Conservation (phyloP, 1,140 invertebrate genomes). For the Meloidogyne floridensis region DNA sequence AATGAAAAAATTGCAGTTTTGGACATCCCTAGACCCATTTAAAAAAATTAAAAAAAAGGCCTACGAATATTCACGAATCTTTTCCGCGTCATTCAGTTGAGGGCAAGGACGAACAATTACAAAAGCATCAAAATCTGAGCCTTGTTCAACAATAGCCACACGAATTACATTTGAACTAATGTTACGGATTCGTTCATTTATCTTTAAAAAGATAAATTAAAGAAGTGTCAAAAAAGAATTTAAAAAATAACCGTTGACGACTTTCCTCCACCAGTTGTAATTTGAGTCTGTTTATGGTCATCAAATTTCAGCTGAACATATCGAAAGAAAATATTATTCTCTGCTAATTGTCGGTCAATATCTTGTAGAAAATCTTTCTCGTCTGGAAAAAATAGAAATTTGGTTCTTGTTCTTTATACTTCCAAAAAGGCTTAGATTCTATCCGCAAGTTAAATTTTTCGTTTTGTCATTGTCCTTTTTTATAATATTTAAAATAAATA, state of each 20-base stretch:
- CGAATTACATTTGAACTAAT: conserved; percentile 19
- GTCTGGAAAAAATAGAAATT: not conserved
- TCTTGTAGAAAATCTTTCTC: conserved; percentile 10
- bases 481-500: too few relatives aligned
- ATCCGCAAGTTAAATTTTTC: too few relatives aligned
- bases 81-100: conserved; percentile 11
- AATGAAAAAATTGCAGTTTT: too few relatives aligned
- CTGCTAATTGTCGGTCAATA: not conserved
- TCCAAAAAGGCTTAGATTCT: too few relatives aligned
- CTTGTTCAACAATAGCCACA: conserved; percentile 12
- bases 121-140: conserved; percentile 8
- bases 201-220: not conserved
- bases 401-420: not conserved
- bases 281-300: not conserved
- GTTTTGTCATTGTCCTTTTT: too few relatives aligned
- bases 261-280: conserved; percentile 9
- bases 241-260: not conserved
- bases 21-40: not conserved
- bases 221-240: not conserved
- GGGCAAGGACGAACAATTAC: conserved; percentile 9
- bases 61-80: conserved; percentile 24
- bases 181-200: not conserved
- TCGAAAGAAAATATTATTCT: not conserved
- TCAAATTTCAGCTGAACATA: conserved; percentile 10
- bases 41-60: not conserved